phyloP scores from a whole-genome alignment of 2,797 vertebrate genomes.

The Rhodeus uyekii region DNA sequence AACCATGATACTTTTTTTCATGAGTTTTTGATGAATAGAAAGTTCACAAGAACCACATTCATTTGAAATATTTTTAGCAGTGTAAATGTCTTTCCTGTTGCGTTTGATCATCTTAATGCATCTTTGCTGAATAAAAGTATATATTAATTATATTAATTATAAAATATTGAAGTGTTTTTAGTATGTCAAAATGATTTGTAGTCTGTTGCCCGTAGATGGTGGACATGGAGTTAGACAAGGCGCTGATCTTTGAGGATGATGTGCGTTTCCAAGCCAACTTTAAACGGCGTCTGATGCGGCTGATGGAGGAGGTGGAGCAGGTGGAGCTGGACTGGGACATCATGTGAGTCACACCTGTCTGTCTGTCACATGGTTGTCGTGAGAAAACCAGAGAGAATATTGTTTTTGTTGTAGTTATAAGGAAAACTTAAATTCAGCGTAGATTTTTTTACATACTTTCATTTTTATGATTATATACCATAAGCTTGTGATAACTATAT shows the following conservation, averaged over 20 bases:
- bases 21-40: background rate
- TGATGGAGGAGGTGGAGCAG: constrained; percentile 85
- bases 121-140: background rate
- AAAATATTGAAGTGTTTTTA: background rate
- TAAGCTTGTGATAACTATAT: background rate
- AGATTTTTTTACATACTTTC: background rate
- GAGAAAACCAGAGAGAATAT: background rate
- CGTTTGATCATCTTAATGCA: background rate
- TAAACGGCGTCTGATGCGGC: constrained; percentile 76
- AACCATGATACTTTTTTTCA: background rate
- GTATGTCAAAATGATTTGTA: background rate
- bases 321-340: constrained; percentile 88
- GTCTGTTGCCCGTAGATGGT: constrained; percentile 75
- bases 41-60: background rate
- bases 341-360: constrained; percentile 78
- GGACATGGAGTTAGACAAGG: constrained; percentile 80
- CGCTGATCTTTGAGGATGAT: constrained; percentile 89
- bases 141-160: background rate
- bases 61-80: background rate
- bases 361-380: constrained; percentile 12
- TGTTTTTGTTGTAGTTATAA: background rate
- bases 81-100: background rate
- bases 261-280: constrained; percentile 92
- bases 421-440: background rate
- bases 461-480: background rate